Conservation (phyloP, 2,113 vertebrate genomes). For the Pygoscelis antarcticus region DNA sequence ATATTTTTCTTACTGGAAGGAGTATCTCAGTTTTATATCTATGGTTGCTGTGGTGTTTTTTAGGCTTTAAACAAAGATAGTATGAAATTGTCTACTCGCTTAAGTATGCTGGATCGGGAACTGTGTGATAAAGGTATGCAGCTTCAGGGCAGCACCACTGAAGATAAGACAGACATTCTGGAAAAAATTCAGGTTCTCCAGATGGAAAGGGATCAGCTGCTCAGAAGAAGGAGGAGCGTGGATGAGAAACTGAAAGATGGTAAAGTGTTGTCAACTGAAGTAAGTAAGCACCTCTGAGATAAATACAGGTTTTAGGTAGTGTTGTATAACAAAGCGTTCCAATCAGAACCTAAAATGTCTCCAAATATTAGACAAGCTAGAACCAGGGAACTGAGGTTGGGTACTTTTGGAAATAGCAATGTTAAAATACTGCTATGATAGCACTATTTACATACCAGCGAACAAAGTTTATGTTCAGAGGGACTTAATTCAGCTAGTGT, state of each 20-base stretch:
- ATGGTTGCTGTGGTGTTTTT: neutral
- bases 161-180: constrained; percentile 70
- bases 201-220: constrained; percentile 78
- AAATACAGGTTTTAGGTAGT: neutral
- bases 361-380: neutral
- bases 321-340: neutral
- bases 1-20: neutral
- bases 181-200: constrained; percentile 78
- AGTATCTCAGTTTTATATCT: neutral
- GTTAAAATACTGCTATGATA: neutral
- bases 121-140: constrained; percentile 73
- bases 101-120: constrained; percentile 82
- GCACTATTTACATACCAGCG: neutral
- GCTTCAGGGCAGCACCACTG: constrained; percentile 68
- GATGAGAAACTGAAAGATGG: constrained; percentile 83
- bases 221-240: constrained; percentile 77
- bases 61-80: constrained; percentile 85
- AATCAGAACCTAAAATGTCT: neutral
- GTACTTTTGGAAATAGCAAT: neutral
- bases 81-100: constrained; percentile 76
- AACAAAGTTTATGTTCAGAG: neutral
- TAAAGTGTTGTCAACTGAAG: constrained; percentile 80
- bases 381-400: neutral
- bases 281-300: constrained; percentile 67
- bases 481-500: neutral